Evolutionary conservation across 2,888 invertebrate genomes (phyloP).

Genomic region (Bombylius discolor): DNA sequence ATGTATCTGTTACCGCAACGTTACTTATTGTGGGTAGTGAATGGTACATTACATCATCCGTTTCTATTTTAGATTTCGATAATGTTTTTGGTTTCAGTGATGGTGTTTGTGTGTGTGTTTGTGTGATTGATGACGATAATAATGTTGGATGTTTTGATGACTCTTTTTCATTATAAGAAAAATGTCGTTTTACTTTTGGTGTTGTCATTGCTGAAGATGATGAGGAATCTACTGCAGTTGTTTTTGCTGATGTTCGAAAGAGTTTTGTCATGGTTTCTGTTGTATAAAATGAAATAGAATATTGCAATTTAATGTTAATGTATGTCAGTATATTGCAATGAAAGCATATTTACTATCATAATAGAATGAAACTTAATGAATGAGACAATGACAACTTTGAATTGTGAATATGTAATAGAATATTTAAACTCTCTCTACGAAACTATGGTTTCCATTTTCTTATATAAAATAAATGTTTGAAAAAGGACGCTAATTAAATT

Average conservation of each 20-base stretch:
- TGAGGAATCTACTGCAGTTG: constrained; percentile 16
- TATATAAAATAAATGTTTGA: too few species aligned
- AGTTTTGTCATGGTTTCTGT: constrained; percentile 35
- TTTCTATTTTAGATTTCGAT: not conserved
- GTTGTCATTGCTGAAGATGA: constrained; percentile 11
- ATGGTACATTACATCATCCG: constrained; percentile 20
- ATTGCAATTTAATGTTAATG: not conserved
- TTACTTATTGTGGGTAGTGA: constrained; percentile 16
- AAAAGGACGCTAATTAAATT: too few species aligned
- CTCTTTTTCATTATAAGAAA: constrained; percentile 9
- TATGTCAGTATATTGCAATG: too few species aligned
- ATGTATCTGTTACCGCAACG: constrained; percentile 1
- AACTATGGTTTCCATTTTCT: too few species aligned
- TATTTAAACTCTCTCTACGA: too few species aligned
- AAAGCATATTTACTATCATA: too few species aligned
- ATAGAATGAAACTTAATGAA: too few species aligned
- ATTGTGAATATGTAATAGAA: too few species aligned
- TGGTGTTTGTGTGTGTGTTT: not conserved
- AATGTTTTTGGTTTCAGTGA: constrained; percentile 14
- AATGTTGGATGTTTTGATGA: constrained; percentile 26
- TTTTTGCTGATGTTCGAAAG: constrained; percentile 28
- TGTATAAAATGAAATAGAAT: not conserved
- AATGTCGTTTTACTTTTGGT: constrained; percentile 13
- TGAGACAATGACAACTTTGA: too few species aligned
- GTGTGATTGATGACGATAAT: constrained; percentile 15